These are phyloP conservation scores for Nineta flava DNA, from an alignment of 2,888 invertebrate genomes.

Conservation along the genomic window DNA sequence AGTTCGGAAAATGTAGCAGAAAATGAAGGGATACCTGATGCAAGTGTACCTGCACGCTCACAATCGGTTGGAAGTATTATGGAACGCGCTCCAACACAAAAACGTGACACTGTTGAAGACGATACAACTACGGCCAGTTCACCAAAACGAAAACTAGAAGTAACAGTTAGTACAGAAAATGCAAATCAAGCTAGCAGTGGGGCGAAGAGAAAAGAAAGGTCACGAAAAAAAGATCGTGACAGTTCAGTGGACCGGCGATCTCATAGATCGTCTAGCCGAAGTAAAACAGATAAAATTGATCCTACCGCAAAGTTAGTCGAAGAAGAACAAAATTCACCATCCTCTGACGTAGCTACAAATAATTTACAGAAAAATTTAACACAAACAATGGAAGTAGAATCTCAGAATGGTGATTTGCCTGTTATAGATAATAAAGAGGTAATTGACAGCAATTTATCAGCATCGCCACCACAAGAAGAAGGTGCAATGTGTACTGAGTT, in stretches of 20 bases:
- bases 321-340: conserved; percentile 10
- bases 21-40: conserved; percentile 27
- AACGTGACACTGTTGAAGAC: conserved; percentile 53
- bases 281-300: conserved; percentile 11
- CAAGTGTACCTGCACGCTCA: conserved; percentile 29
- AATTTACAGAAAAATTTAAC: conserved; percentile 12
- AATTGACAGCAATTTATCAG: conserved; percentile 7
- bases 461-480: conserved; percentile 12
- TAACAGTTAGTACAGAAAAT: conserved; percentile 55
- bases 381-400: conserved; percentile 18
- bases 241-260: conserved; percentile 4
- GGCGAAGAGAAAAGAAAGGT: conserved; percentile 45
- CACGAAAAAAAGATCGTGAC: conserved; percentile 20
- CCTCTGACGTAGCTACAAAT: conserved; percentile 8
- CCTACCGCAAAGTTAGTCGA: conserved; percentile 10
- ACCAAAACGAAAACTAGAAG: conserved; percentile 59
- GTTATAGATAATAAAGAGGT: conserved; percentile 17
- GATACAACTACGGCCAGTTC: conserved; percentile 25
- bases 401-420: conserved; percentile 19
- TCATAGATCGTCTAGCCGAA: conserved; percentile 14
- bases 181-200: conserved; percentile 27
- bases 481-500: conserved; percentile 30
- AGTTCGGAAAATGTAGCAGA: conserved; percentile 26
- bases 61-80: conserved; percentile 60
- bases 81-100: conserved; percentile 53